These are phyloP conservation scores for Plagiodera versicolora DNA, from an alignment of 2,888 invertebrate species.

Conservation along the genomic window DNA sequence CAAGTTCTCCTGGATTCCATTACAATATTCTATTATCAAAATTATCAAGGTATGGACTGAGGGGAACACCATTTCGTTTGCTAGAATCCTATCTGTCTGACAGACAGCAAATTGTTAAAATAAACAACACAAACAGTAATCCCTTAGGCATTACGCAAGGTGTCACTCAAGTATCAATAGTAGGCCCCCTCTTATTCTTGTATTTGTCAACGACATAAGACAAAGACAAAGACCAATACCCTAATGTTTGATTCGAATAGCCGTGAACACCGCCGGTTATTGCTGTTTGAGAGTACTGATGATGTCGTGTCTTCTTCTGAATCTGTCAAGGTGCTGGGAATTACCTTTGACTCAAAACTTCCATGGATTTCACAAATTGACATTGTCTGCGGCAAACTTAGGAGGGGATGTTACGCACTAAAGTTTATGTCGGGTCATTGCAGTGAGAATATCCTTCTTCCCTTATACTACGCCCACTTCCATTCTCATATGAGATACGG, in stretches of 20 bases:
- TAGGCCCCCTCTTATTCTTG: conserved; percentile 1
- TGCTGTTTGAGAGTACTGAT: no score
- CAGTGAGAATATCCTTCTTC: no score
- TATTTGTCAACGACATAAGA: background rate
- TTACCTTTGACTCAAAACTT: no score
- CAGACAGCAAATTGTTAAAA: background rate
- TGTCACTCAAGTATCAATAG: conserved; percentile 5
- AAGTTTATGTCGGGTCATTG: no score
- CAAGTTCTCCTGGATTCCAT: no score
- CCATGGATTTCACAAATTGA: no score
- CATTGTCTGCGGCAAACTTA: no score
- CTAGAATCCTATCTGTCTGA: background rate
- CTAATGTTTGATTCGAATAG: background rate
- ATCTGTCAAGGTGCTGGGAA: no score
- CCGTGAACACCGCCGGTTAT: background rate
- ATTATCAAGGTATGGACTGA: conserved; percentile 10
- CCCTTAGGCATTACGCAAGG: conserved; percentile 1
- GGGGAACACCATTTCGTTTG: background rate
- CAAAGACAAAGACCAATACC: background rate
- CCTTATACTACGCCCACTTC: no score
- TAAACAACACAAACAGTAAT: conserved; percentile 1
- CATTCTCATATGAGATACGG: no score
- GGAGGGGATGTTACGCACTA: no score
- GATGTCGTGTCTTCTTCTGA: no score
- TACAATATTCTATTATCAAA: background rate